Base-by-base conservation (phyloP, 2,113 vertebrate genomes). In the Pteruthius melanotis region DNA sequence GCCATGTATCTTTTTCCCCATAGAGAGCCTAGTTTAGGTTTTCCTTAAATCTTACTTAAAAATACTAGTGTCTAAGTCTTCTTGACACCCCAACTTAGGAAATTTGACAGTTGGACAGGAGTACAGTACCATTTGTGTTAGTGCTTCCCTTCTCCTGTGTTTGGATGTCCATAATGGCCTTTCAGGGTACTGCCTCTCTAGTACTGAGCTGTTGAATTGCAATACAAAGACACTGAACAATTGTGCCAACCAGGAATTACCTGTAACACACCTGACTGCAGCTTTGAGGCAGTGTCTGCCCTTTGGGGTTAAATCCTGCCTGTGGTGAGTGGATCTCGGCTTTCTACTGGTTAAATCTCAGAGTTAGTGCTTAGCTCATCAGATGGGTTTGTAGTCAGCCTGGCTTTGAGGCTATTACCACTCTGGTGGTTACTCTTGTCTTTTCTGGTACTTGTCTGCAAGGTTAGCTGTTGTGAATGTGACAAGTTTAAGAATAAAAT, bases 251-350 rank as follows among this genome's bases (percentile, higher is more conserved):
- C 33, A 71, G 44, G 33, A 64, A 11, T 37, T 75, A 27, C 44
- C 33, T 78, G 69, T 42, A 10, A 13, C 0, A 3, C 1, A 11
- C 27, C 63, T 56, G 39, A 8, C 31, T 65, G 60, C 6, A 1
- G 60, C 26, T 60, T 69, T n/a, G 31, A 5, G 66, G n/a, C 39
- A 54, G 18, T 7, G 8, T 40, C 82, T 79, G 37, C 16, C 44
- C 39, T n/a, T 35, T 19, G 22, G 31, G 28, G 15, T 8, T 26
- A 5, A 15, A 2, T 82, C 8, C 0, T 64, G 52, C 30, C 28
- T 56, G 17, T 59, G 63, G 6, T 22, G 13, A 53, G 28, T 37
- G 54, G 21, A 37, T 45, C 40, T 65, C 12, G 56, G 42, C 78
- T 66, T 56, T 21, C 45, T 57, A 0, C 45, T 37, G 13, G 15